Evolutionary conservation across 2,113 vertebrate species (phyloP).

Genomic region (Chitala chitala): DNA sequence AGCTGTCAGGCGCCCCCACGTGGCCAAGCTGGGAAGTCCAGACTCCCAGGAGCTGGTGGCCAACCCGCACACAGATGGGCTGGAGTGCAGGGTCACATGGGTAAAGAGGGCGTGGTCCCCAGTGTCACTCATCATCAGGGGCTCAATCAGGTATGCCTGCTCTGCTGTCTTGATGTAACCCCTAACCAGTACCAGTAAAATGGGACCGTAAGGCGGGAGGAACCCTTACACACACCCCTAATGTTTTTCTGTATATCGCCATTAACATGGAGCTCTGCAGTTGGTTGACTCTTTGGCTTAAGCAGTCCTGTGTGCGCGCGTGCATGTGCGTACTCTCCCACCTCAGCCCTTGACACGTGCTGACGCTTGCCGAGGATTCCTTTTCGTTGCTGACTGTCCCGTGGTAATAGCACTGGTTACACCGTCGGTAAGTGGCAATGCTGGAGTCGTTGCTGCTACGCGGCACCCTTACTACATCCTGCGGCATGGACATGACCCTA

Average conservation of each 20-base stretch:
- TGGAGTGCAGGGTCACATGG: neutral
- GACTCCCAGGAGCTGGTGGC: neutral
- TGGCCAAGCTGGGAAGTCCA: neutral
- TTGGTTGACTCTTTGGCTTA: neutral
- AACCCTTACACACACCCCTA: too few relatives aligned
- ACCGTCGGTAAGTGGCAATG: too few relatives aligned
- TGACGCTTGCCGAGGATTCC: constrained; percentile 1
- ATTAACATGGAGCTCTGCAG: too few relatives aligned
- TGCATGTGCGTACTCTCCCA: neutral
- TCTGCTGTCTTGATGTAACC: constrained; percentile 13
- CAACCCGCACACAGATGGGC: neutral
- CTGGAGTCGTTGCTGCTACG: neutral
- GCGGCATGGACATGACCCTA: neutral
- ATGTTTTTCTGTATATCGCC: too few relatives aligned
- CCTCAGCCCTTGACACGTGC: constrained; percentile 16
- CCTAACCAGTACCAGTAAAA: neutral
- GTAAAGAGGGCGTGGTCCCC: constrained; percentile 2
- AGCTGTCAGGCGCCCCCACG: neutral
- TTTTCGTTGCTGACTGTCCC: neutral
- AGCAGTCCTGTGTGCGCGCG: neutral
- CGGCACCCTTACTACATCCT: neutral
- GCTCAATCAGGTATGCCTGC: constrained; percentile 4
- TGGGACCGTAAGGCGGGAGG: too few relatives aligned
- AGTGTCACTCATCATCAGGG: neutral
- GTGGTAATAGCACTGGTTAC: constrained; percentile 1